Conservation (phyloP, 2,797 vertebrate genomes). For the Sebastiscus tertius region DNA sequence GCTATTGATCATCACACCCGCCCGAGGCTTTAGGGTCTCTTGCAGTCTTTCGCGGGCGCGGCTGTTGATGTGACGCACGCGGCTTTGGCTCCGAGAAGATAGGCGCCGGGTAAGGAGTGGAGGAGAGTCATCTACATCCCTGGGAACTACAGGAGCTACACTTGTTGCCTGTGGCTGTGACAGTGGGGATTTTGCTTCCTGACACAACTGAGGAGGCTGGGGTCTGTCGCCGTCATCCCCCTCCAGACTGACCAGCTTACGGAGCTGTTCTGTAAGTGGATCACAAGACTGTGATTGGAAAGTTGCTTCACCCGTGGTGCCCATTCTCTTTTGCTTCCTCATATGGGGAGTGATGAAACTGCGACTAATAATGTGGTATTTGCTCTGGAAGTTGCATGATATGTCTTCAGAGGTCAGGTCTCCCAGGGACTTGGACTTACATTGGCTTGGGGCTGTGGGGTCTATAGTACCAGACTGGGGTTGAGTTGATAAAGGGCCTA, state of each 20-base stretch:
- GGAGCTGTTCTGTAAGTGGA: conserved; percentile 91
- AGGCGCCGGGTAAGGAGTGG: conserved; percentile 89
- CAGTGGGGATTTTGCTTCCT: conserved; percentile 17
- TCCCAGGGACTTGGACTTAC: conserved; percentile 97
- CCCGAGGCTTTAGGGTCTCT: conserved; percentile 86
- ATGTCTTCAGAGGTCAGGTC: conserved; percentile 99
- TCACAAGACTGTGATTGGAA: conserved; percentile 83
- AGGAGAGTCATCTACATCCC: conserved; percentile 80
- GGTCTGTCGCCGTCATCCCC: conserved; percentile 80
- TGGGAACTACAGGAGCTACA: conserved; percentile 24
- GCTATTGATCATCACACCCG: conserved; percentile 38
- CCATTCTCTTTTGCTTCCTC: conserved; percentile 78
- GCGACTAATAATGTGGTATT: conserved; percentile 95
- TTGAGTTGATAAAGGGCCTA: conserved; percentile 39
- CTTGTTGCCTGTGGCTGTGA: conserved; percentile 49
- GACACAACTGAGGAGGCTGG: conserved; percentile 31
- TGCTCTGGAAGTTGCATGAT: conserved; percentile 96
- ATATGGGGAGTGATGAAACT: conserved; percentile 90
- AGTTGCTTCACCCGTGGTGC: conserved; percentile 52
- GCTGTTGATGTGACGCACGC: conserved; percentile 95
- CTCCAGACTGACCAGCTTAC: conserved; percentile 90
- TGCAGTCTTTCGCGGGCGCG: conserved; percentile 94
- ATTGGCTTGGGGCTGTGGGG: conserved; percentile 78
- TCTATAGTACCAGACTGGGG: conserved; percentile 37
- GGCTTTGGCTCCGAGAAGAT: conserved; percentile 95